These are phyloP conservation scores for Chrysaora quinquecirrha DNA, from an alignment of 30 jellyfish, hydroid and myxozoan species.

Conservation along the genomic window DNA sequence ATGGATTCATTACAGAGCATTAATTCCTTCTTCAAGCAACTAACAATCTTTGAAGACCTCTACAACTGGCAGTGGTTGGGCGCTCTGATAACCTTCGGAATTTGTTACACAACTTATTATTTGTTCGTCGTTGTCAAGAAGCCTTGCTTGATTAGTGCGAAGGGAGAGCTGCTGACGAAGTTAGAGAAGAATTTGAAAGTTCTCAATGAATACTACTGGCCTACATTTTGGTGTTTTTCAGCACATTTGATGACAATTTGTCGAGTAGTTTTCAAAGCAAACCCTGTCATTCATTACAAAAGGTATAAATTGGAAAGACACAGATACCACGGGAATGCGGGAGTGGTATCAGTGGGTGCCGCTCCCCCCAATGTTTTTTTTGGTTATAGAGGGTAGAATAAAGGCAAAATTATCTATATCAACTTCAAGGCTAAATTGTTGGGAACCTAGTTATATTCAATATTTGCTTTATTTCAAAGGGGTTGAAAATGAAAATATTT, in stretches of 20 bases:
- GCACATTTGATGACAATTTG: constrained; percentile 82
- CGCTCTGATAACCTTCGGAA: constrained; percentile 23
- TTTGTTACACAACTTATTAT: constrained; percentile 67
- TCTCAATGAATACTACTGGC: constrained; percentile 76
- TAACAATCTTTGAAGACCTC: constrained; percentile 3
- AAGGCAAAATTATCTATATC: too few species aligned
- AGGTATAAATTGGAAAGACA: constrained; percentile 36
- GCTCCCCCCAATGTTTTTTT: too few species aligned
- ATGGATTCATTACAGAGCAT: too few species aligned
- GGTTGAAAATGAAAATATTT: too few species aligned
- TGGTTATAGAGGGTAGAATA: too few species aligned
- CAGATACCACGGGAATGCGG: too few species aligned
- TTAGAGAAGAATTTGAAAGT: constrained; percentile 43
- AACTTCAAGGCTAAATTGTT: too few species aligned
- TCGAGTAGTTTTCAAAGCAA: constrained; percentile 74
- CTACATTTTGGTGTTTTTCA: constrained; percentile 89
- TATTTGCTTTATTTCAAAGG: too few species aligned
- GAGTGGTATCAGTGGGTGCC: too few species aligned
- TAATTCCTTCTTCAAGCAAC: too few species aligned
- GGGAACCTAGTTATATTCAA: too few species aligned
- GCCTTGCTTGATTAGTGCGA: constrained; percentile 71
- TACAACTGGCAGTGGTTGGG: constrained; percentile 62
- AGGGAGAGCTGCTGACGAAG: constrained; percentile 45
- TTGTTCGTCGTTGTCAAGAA: constrained; percentile 76
- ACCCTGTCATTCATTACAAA: constrained; percentile 72